Conservation (phyloP, 1,140 invertebrate species). For the Ctenoplectra terminalis region DNA sequence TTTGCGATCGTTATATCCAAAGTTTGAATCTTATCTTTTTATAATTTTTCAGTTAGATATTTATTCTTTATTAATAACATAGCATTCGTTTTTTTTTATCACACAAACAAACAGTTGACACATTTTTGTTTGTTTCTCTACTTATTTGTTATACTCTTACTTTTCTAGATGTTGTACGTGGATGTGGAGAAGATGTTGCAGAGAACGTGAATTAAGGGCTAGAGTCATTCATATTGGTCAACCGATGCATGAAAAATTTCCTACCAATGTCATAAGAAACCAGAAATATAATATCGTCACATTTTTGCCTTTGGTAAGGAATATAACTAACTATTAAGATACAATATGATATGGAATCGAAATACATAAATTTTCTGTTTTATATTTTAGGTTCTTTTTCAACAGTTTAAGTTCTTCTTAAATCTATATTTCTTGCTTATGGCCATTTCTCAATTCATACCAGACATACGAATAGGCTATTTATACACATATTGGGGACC, state of each 20-base stretch:
- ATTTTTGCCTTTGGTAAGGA: slow-evolving; percentile 96
- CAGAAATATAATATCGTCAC: slow-evolving; percentile 99
- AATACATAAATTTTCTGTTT: slow-evolving; percentile 21
- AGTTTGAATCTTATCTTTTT: background rate
- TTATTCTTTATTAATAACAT: background rate
- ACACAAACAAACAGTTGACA: background rate
- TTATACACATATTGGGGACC: slow-evolving; percentile 99
- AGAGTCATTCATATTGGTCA: slow-evolving; percentile 87
- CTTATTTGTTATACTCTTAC: background rate
- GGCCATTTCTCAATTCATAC: slow-evolving; percentile 99
- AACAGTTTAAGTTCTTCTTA: slow-evolving; percentile 99
- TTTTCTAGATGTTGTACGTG: slow-evolving; percentile 82
- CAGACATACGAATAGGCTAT: slow-evolving; percentile 97
- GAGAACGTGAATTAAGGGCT: slow-evolving; percentile 86
- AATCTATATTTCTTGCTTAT: slow-evolving; percentile 99
- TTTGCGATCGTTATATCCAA: background rate
- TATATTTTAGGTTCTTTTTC: slow-evolving; percentile 91
- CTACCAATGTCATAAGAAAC: slow-evolving; percentile 98
- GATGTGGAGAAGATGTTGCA: slow-evolving; percentile 87
- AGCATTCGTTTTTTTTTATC: background rate
- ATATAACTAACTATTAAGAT: slow-evolving; percentile 38
- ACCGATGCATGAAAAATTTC: slow-evolving; percentile 90
- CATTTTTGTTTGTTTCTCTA: background rate
- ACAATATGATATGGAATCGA: background rate
- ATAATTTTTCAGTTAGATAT: background rate